These are phyloP conservation scores for Cepphus grylle DNA, from an alignment of 2,113 vertebrate genomes.

Conservation along the genomic window DNA sequence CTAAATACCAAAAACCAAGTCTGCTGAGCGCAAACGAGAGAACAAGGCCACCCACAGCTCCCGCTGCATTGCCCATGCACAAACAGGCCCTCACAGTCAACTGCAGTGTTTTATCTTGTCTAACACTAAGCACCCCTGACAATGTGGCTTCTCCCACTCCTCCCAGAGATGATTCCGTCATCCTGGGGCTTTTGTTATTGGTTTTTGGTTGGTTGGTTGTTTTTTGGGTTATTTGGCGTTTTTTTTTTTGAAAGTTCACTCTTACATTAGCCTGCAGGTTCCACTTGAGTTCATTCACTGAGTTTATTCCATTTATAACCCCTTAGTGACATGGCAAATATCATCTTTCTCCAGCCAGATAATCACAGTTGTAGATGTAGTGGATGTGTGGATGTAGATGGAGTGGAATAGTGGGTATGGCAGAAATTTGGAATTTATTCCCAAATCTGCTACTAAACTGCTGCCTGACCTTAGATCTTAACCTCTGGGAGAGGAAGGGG, in stretches of 20 bases:
- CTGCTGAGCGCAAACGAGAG: neutral
- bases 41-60: neutral
- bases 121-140: neutral
- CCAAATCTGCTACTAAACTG: neutral
- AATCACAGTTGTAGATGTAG: neutral
- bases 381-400: neutral
- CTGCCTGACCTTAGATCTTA: neutral
- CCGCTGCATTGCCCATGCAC: neutral
- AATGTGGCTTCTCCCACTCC: neutral
- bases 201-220: neutral
- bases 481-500: neutral
- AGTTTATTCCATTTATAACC: neutral
- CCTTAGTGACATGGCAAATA: neutral
- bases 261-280: neutral
- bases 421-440: neutral
- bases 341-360: neutral
- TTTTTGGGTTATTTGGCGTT: neutral
- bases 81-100: neutral
- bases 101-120: neutral
- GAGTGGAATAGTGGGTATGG: neutral
- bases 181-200: neutral
- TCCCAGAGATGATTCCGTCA: neutral
- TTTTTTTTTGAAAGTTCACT: neutral
- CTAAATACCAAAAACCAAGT: no score
- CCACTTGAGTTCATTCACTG: neutral